A percentile compares a stretch with the other conserved stretches of the same genome.
These are phyloP conservation scores for Pogonomyrmex barbatus DNA, from an alignment of 1,140 invertebrate genomes.

Conservation along the genomic window DNA sequence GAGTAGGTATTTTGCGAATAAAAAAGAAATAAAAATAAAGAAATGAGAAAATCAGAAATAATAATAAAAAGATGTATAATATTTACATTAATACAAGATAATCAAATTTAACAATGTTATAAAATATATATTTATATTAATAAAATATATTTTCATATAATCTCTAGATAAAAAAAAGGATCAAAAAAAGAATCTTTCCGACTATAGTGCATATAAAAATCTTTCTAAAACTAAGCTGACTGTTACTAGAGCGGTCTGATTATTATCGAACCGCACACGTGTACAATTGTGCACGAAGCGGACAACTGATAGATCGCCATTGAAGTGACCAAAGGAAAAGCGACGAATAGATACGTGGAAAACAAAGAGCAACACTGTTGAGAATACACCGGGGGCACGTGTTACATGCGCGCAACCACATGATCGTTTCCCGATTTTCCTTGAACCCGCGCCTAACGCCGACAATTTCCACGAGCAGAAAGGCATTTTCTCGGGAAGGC, in stretches of 20 bases:
- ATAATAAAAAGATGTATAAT: background rate
- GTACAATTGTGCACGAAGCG: background rate
- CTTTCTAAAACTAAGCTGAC: background rate
- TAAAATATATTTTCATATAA: background rate
- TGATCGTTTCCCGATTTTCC: slow-evolving; percentile 70
- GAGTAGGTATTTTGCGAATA: slow-evolving; percentile 10
- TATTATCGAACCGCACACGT: slow-evolving; percentile 10
- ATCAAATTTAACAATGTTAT: background rate
- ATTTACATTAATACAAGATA: background rate
- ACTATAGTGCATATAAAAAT: background rate
- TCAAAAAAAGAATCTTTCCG: background rate
- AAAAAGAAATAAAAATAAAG: background rate
- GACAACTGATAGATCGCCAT: slow-evolving; percentile 39
- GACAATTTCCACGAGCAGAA: slow-evolving; percentile 50
- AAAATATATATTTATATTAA: background rate
- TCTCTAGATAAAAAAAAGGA: background rate
- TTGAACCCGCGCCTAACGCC: slow-evolving; percentile 60
- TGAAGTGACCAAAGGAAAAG: slow-evolving; percentile 39
- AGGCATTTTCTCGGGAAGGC: slow-evolving; percentile 46
- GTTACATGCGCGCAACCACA: slow-evolving; percentile 65
- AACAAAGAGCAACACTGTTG: slow-evolving; percentile 63
- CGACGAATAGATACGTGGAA: slow-evolving; percentile 19
- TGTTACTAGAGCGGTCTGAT: background rate
- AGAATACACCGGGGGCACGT: slow-evolving; percentile 66
- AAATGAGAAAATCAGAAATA: background rate